phyloP scores from a whole-genome alignment of 2,113 vertebrate genomes.

The Onychostruthus taczanowskii region DNA sequence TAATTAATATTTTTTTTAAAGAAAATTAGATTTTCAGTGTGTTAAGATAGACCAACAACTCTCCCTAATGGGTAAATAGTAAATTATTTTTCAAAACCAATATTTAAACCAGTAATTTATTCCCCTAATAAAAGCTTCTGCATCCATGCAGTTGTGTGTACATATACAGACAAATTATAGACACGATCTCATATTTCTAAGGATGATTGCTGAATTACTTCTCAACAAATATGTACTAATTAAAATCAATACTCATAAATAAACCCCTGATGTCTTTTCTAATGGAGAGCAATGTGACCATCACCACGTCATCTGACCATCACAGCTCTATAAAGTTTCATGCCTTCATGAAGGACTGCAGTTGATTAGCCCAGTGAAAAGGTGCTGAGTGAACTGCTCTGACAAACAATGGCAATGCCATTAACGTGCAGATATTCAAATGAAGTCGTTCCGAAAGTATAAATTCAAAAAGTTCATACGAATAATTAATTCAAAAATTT shows the following conservation, averaged over 20 bases:
- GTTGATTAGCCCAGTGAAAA: not conserved
- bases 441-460: not conserved
- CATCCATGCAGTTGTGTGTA: not conserved
- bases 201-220: not conserved
- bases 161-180: not conserved
- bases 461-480: not conserved
- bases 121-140: constrained; percentile 13
- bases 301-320: not conserved
- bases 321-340: not conserved
- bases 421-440: constrained; percentile 15
- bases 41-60: constrained; percentile 48
- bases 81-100: constrained; percentile 54
- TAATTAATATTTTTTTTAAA: constrained; percentile 51
- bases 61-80: constrained; percentile 38
- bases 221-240: constrained; percentile 38
- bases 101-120: constrained; percentile 13
- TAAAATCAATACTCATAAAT: constrained; percentile 29
- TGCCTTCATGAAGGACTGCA: not conserved
- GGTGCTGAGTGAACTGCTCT: not conserved
- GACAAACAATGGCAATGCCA: constrained; percentile 9
- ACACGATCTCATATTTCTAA: not conserved
- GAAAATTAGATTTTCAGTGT: constrained; percentile 59
- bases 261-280: not conserved
- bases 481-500: no score
- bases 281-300: not conserved